Evolutionary conservation across 2,888 invertebrate species (phyloP), one percentile per base, ranked within the genome.

Genomic region (Frankliniella intonsa): DNA sequence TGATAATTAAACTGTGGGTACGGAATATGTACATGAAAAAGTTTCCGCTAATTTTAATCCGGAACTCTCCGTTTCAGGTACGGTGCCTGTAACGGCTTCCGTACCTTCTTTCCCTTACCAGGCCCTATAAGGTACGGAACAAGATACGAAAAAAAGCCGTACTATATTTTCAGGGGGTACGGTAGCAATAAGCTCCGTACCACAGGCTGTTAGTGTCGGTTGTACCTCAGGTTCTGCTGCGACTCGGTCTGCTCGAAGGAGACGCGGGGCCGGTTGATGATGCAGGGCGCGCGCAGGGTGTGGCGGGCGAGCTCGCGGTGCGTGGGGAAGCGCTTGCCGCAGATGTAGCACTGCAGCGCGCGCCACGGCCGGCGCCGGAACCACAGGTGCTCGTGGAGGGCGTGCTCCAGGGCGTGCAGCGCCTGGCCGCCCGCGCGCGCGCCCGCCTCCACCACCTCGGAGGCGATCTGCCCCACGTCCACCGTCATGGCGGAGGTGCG

Each of bases 341-440:
- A 76, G 9, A 22, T 22, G 69, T 76, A 25, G 69, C 69, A 76
- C 69, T 76, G n/a, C 22, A 76, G 69, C 69, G 25, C 69, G 69
- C 69, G 69, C 69, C 69, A 76, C 69, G 25, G 69, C 11, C 69
- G 69, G 69, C 69, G 69, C 69, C 69, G 69, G 69, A 76, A 76
- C 69, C 69, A 76, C 69, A 76, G 69, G 69, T 76, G 69, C 69
- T 76, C 69, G 25, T 76, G 69, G 69, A 76, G 22, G 69, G 69
- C 22, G 69, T 76, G 3, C 69, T 76, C 22, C 22, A 76, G 22
- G 69, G 69, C 22, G 69, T 76, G 22, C 69, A 22, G 25, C 69
- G 69, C 69, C 69, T 76, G 22, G 25, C 69, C 25, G 69, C 69
- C 25, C 38, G 38, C 38, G 38, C 38, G 38, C 55, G 55, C 55